phyloP scores from a whole-genome alignment of 2,797 vertebrate species.

The Simalia tracyae region DNA sequence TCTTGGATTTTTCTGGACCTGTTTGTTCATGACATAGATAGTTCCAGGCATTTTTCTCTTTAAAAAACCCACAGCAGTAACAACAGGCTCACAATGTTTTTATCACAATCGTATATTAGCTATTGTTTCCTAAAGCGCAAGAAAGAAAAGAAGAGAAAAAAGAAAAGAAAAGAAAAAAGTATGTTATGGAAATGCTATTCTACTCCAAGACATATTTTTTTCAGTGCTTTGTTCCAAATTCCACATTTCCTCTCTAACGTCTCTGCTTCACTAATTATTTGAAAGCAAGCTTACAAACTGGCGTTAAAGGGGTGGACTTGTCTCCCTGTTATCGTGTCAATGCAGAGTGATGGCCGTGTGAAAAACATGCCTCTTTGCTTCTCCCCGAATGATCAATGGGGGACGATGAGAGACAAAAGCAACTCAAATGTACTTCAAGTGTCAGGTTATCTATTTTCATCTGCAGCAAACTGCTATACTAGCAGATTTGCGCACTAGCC shows the following conservation, averaged over 20 bases:
- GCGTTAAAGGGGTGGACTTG: not conserved
- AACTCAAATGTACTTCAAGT: not conserved
- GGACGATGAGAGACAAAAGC: not conserved
- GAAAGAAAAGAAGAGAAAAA: not conserved
- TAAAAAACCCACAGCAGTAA: not conserved
- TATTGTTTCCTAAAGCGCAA: not conserved
- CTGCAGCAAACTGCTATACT: not conserved
- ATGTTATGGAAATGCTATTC: not conserved
- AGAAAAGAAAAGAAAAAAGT: not conserved
- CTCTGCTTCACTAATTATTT: not conserved
- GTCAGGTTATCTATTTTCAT: conserved; percentile 19
- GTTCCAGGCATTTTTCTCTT: not conserved
- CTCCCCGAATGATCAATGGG: not conserved
- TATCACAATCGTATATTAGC: not conserved
- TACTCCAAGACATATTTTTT: not conserved
- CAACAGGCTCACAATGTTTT: not conserved
- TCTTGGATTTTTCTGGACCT: not conserved
- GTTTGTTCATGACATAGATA: not conserved
- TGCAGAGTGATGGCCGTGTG: not conserved
- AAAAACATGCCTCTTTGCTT: not conserved
- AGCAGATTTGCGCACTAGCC: conserved; percentile 1
- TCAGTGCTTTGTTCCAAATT: not conserved
- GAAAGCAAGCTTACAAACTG: not conserved
- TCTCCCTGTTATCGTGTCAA: not conserved
- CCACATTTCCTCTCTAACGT: not conserved